A percentile compares a stretch with the other conserved stretches of the same genome.
phyloP scores from a whole-genome alignment of 2,797 vertebrate species.

The Dipus sagitta region DNA sequence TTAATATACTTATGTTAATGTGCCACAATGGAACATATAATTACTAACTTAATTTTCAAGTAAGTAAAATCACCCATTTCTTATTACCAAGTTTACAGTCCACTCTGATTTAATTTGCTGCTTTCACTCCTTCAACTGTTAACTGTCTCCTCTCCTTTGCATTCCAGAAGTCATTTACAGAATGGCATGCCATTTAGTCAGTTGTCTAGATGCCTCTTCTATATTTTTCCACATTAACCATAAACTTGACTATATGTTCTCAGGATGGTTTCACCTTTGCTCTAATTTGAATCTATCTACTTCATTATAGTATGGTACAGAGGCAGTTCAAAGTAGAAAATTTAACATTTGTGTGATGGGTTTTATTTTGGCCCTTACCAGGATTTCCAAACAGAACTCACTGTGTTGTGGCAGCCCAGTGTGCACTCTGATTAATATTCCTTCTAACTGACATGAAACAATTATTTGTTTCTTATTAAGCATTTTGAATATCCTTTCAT shows the following conservation, averaged over 20 bases:
- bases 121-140: neutral
- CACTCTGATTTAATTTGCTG: neutral
- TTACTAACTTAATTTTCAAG: neutral
- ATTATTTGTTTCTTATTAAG: neutral
- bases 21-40: neutral
- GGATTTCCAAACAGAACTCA: neutral
- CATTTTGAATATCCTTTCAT: neutral
- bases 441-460: neutral
- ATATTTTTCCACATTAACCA: neutral
- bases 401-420: neutral
- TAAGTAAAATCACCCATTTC: neutral
- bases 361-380: neutral
- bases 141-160: neutral
- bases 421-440: neutral
- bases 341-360: neutral
- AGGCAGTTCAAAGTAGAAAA: neutral
- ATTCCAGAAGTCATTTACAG: neutral
- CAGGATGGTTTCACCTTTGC: neutral
- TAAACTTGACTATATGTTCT: neutral
- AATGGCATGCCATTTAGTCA: neutral
- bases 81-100: neutral
- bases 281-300: neutral
- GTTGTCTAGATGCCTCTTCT: fast-evolving
- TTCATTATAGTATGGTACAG: neutral
- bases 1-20: neutral